Evolutionary conservation across 1,140 invertebrate genomes (phyloP).

Genomic region (Chlorops oryzae): DNA sequence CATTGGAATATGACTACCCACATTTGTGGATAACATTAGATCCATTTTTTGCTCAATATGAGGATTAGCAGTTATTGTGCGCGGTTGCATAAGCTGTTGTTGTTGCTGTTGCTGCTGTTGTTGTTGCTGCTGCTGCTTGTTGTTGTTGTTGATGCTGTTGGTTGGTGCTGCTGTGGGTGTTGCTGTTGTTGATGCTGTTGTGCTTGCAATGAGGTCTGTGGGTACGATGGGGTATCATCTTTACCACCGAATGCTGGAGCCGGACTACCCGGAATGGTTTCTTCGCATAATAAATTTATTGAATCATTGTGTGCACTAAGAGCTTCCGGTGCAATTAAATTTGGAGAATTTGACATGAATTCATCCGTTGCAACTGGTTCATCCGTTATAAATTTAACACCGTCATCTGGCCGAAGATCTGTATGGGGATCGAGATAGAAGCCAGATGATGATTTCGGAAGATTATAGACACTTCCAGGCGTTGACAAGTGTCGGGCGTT

Average conservation of each 20-base stretch:
- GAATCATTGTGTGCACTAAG: slow-evolving; percentile 46
- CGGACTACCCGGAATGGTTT: slow-evolving; percentile 82
- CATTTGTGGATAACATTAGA: too few species aligned
- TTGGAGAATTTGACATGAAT: slow-evolving; percentile 3
- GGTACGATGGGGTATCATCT: slow-evolving; percentile 27
- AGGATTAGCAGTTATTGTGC: too few species aligned
- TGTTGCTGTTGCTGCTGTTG: not conserved
- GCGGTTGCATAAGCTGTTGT: too few species aligned
- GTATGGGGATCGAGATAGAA: slow-evolving; percentile 14
- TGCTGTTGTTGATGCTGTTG: not conserved
- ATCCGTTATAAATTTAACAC: slow-evolving; percentile 14
- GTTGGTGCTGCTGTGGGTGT: not conserved
- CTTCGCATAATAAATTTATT: slow-evolving; percentile 72
- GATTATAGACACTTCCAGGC: not conserved
- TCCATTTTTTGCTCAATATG: too few species aligned
- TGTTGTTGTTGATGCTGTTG: not conserved
- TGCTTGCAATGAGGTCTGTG: slow-evolving; percentile 5
- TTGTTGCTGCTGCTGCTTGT: not conserved
- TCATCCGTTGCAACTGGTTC: not conserved
- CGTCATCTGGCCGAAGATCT: slow-evolving; percentile 15
- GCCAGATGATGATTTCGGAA: slow-evolving; percentile 3
- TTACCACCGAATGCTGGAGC: slow-evolving; percentile 55
- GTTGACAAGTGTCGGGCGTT: not conserved
- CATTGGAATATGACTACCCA: too few species aligned
- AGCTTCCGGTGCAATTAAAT: too few species aligned